Base-by-base conservation (phyloP, 2,888 invertebrate genomes). In the Eulithis testata region DNA sequence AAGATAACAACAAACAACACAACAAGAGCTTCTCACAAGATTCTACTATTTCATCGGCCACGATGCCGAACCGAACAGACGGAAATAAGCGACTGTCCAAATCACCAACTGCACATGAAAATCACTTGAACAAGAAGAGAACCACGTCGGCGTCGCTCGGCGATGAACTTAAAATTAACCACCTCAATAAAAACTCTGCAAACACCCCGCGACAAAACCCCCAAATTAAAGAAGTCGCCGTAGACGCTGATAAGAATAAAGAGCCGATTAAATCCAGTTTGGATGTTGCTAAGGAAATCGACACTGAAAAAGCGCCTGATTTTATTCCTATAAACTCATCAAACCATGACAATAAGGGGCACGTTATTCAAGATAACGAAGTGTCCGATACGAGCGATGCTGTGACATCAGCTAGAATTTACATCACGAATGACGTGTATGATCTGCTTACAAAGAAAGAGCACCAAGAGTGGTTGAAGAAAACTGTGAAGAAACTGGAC, bases 321-420 rank as follows among this genome's bases (percentile, higher is more conserved):
- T 87, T 83, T 70, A 87, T 88, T 63, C 81, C 89, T 5, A 73
- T 88, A 14, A 66, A 71, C 14, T 85, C 88, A 0, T 76, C 80
- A 2, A 91, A 91, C 73, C 88, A 78, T 65, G 89, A 92, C 77
- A 85, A 87, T 40, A 81, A 77, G 51, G 91, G 91, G 2, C 88
- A 89, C 57, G 84, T 93, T 14, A 91, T 93, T 56, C 92, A 93
- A 75, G 91, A 92, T 63, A 92, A 88, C 71, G 90, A 92, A 76
- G 91, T 93, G 3, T 91, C 92, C 0, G 91, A 92, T 54, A 90
- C 92, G 0, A 92, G 89, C 60, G 88, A 90, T 55, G 83, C 81
- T 1, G 76, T 90, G 21, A 86, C 88, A 4, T 83, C 89, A 2
- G 93, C 94, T 0, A 90, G 94, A 66, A 93, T 95, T 54, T 91